Conservation (phyloP, 2,888 invertebrate species). For the Gnatocerus cornutus region DNA sequence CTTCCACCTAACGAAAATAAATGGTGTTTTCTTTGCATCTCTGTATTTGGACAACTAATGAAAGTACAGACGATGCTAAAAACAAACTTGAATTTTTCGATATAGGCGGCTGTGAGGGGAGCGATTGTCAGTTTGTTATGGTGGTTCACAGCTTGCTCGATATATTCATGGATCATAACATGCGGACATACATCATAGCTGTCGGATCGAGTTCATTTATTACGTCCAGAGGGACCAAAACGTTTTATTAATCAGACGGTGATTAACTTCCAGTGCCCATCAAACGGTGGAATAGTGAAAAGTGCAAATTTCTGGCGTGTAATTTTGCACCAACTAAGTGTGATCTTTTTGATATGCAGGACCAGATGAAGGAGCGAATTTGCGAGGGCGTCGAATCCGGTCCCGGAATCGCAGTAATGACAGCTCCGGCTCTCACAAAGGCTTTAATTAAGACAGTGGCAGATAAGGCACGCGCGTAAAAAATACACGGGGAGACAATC, state of each 20-base stretch:
- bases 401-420: conserved; percentile 60
- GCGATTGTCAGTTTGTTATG: conserved; percentile 60
- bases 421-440: conserved; percentile 60
- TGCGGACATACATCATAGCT: conserved; percentile 66
- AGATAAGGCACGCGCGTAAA: conserved; percentile 62
- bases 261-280: conserved; percentile 54
- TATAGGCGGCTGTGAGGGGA: conserved; percentile 28
- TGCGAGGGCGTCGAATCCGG: conserved; percentile 35
- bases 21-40: conserved; percentile 25
- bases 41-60: conserved; percentile 41
- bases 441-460: conserved; percentile 63
- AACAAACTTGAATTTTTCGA: conserved; percentile 34
- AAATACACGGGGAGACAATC: conserved; percentile 59
- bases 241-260: conserved; percentile 62
- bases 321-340: conserved; percentile 1
- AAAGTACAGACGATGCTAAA: conserved; percentile 35
- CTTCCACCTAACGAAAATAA: conserved; percentile 31
- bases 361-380: conserved; percentile 24
- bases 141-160: conserved; percentile 58
- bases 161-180: conserved; percentile 67
- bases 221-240: conserved; percentile 60
- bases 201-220: conserved; percentile 66
- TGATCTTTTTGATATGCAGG: conserved; percentile 25
- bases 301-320: neutral
- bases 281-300: conserved; percentile 19